Evolutionary conservation across 2,888 invertebrate genomes (phyloP), one percentile per base, ranked within the genome.

Genomic region (Hypselothyrea guttata): DNA sequence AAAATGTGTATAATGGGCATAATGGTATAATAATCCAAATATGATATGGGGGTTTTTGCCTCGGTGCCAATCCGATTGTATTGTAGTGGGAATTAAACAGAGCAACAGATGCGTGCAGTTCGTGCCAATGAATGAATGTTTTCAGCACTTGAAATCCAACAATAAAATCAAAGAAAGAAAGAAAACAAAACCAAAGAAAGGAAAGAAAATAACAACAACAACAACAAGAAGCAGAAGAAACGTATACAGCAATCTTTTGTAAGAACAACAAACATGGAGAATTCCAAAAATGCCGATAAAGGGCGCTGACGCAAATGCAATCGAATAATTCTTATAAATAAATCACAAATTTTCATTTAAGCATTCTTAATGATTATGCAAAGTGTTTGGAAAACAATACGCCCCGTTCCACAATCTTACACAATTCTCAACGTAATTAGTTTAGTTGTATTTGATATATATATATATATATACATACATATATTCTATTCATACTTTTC

Each of bases 91-190:
- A 22, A 22, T 22, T 4, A 22, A 22, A 22, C 22, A 22, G 18
- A 7, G 38, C 72, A 71, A 72, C 71, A 73, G 75, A 73, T 73
- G 72, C 72, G 72, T 73, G 72, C 72, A 73, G 72, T 73, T 73
- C 72, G 72, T 73, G 75, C 72, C 76, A 71, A 73, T 71, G 16
- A 9, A 35, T 35, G 35, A 35, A 35, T 37, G 16, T 38, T 75
- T 75, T 75, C 63, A 67, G 59, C 72, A 71, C 72, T 66, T 59
- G 57, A 66, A 61, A 63, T 46, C 40, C 28, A 69, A 65, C 53
- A 41, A 22, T 22, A 59, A 58, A 41, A 53, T 38, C 31, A 33
- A 49, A 13, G 37, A 47, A 35, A 35, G 8, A 42, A 47, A 15
- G 58, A 49, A 15, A 54, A 53, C 35, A 49, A 53, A 33, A 53